Percentiles rank a stretch among this genome's conserved stretches.
phyloP scores from a whole-genome alignment of 2,113 vertebrate genomes.

The Danio rerio region DNA sequence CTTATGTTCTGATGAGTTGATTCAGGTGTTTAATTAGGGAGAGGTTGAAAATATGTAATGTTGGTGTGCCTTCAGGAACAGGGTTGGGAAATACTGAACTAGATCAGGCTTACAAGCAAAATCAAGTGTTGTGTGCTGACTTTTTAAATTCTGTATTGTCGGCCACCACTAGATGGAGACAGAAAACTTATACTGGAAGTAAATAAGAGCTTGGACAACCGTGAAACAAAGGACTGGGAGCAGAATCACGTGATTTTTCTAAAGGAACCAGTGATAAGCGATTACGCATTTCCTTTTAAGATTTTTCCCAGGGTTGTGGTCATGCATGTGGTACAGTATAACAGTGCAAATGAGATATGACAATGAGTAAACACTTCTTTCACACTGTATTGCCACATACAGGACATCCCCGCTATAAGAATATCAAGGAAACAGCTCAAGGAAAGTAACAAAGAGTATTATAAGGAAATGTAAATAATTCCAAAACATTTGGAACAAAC shows the following conservation, averaged over 20 bases:
- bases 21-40: no score
- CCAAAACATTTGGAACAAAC: no score
- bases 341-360: background rate
- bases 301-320: no score
- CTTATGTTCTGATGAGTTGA: no score
- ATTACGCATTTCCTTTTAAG: no score
- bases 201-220: background rate
- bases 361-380: background rate
- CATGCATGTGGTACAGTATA: no score
- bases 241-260: no score
- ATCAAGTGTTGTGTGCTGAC: background rate
- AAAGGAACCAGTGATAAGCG: background rate
- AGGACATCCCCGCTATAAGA: background rate
- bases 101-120: background rate
- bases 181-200: background rate
- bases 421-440: background rate
- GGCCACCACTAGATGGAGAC: constrained; percentile 36
- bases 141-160: background rate
- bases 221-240: background rate
- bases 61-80: no score
- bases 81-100: no score
- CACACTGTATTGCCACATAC: background rate
- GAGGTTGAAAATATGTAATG: no score
- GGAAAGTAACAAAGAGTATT: background rate
- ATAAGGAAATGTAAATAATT: no score